phyloP scores from a whole-genome alignment of 2,113 vertebrate species.

The Paramisgurnus dabryanus region DNA sequence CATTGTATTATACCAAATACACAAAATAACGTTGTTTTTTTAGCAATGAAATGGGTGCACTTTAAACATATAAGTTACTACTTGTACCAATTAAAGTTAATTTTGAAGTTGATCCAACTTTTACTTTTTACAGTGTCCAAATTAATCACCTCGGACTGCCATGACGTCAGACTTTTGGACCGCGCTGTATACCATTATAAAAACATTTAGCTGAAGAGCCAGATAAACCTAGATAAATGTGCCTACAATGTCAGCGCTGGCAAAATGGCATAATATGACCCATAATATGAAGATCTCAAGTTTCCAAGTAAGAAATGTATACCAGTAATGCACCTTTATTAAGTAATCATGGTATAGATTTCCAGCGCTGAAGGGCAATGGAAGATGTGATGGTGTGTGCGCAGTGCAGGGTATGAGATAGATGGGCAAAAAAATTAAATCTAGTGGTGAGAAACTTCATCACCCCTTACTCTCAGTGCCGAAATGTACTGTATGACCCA shows the following conservation, averaged over 20 bases:
- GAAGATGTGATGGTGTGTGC: constrained; percentile 28
- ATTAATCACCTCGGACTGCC: no score
- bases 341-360: constrained; percentile 23
- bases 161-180: neutral
- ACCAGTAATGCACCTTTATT: constrained; percentile 32
- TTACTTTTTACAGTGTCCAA: no score
- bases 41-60: no score
- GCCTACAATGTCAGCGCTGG: neutral
- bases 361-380: constrained; percentile 12
- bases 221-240: neutral
- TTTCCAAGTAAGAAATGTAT: neutral
- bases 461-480: neutral
- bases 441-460: constrained; percentile 39
- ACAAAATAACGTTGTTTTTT: no score
- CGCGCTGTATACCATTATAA: neutral
- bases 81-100: no score
- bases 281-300: neutral
- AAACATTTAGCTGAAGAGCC: neutral
- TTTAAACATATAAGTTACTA: no score
- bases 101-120: no score
- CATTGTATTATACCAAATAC: no score
- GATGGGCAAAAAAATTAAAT: constrained; percentile 24
- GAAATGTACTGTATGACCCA: neutral
- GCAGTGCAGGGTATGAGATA: constrained; percentile 9
- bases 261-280: neutral